phyloP scores from a whole-genome alignment of 2,797 vertebrate species.

The Mallotus villosus region DNA sequence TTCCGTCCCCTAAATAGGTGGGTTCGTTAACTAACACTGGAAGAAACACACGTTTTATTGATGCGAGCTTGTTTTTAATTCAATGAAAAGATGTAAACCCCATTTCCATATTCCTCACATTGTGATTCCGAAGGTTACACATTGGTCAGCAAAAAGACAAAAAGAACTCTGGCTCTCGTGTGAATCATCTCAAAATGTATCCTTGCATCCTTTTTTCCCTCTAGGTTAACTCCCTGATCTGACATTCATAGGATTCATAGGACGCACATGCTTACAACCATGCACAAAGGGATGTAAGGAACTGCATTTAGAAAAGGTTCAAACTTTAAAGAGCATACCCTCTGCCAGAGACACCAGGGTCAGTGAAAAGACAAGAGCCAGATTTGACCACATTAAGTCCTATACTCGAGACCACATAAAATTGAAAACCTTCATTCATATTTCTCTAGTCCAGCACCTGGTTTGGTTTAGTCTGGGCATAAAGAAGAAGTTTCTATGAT shows the following conservation, averaged over 20 bases:
- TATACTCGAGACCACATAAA: background rate
- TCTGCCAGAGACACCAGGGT: background rate
- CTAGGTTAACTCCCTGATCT: background rate
- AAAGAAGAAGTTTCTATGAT: background rate
- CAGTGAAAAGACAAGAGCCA: background rate
- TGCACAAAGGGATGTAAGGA: background rate
- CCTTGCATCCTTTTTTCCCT: no score
- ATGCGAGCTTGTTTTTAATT: background rate
- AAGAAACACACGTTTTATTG: background rate
- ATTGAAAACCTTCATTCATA: background rate
- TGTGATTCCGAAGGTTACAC: background rate
- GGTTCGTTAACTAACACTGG: slow-evolving; percentile 4
- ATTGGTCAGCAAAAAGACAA: background rate
- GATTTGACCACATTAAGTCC: background rate
- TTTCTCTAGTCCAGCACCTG: background rate
- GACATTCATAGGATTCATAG: background rate
- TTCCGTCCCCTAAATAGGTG: background rate
- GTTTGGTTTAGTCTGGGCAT: background rate
- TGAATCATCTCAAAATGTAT: no score
- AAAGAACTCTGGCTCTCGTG: background rate
- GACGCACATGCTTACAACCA: background rate
- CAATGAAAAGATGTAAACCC: background rate
- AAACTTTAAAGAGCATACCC: background rate
- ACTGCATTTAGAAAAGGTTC: background rate
- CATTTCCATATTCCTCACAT: background rate